Evolutionary conservation across 2,888 invertebrate species (phyloP).

Genomic region (Melieria picta): DNA sequence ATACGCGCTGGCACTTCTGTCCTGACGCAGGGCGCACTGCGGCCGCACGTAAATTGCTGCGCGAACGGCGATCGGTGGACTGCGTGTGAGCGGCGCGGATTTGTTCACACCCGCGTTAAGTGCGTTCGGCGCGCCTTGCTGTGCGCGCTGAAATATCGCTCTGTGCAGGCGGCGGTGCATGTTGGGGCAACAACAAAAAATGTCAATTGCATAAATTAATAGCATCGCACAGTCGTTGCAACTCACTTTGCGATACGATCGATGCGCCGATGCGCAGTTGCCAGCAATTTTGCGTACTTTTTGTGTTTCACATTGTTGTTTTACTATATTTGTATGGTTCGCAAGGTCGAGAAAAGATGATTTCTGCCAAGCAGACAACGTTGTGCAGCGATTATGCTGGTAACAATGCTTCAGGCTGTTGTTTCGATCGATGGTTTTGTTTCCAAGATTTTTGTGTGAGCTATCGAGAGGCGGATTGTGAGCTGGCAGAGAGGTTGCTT

Average conservation of each 20-base stretch:
- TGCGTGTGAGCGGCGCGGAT: constrained; percentile 9
- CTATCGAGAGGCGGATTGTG: too few relatives aligned
- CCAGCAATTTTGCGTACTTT: too few relatives aligned
- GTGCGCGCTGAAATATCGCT: constrained; percentile 3
- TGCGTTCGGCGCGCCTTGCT: constrained; percentile 17
- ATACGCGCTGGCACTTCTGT: constrained; percentile 13
- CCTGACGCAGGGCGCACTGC: not conserved
- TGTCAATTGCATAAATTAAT: constrained; percentile 40
- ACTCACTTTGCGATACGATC: constrained; percentile 31
- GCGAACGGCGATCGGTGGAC: not conserved
- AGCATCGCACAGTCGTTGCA: constrained; percentile 30
- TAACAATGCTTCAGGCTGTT: too few relatives aligned
- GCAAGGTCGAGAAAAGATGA: too few relatives aligned
- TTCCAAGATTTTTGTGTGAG: too few relatives aligned
- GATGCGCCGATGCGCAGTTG: too few relatives aligned
- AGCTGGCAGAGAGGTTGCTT: too few relatives aligned
- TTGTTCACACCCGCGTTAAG: constrained; percentile 38
- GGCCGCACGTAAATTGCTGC: constrained; percentile 6
- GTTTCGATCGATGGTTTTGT: too few relatives aligned
- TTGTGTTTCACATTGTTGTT: too few relatives aligned
- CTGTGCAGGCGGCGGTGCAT: constrained; percentile 26
- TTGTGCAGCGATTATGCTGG: too few relatives aligned
- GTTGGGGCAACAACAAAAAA: constrained; percentile 34
- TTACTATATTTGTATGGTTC: too few relatives aligned
- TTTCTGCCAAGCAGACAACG: too few relatives aligned